These are phyloP conservation scores for Myiozetetes cayanensis DNA, from an alignment of 2,113 vertebrate species.

Conservation along the genomic window DNA sequence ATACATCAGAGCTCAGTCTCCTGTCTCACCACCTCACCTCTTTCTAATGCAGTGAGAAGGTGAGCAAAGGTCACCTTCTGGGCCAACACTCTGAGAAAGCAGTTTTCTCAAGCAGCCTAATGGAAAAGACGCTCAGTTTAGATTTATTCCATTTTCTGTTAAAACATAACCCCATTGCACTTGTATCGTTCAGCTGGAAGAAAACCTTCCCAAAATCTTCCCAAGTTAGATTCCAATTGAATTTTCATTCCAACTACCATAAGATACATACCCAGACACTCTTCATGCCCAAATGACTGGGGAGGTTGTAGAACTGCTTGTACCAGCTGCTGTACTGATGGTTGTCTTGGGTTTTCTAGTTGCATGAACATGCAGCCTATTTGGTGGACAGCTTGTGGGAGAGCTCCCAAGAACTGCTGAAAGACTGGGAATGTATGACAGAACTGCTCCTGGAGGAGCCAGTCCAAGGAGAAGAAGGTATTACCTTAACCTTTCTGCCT, in stretches of 20 bases:
- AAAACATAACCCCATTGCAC: not conserved
- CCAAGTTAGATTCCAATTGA: not conserved
- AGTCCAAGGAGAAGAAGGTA: slow-evolving; percentile 97
- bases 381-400: slow-evolving; percentile 99
- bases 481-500: not conserved
- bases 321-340: not conserved
- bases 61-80: not conserved
- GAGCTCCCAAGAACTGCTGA: slow-evolving; percentile 97
- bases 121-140: not conserved
- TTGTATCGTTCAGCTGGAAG: not conserved
- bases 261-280: not conserved
- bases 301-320: not conserved
- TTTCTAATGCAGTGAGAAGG: not conserved
- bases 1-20: not conserved
- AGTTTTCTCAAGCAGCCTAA: not conserved
- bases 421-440: slow-evolving; percentile 99
- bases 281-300: not conserved
- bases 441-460: slow-evolving; percentile 96
- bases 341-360: slow-evolving; percentile 76
- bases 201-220: not conserved
- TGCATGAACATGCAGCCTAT: slow-evolving; percentile 97
- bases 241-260: not conserved
- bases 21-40: not conserved
- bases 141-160: not conserved
- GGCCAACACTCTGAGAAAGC: not conserved